Evolutionary conservation across 2,888 invertebrate genomes (phyloP).

Genomic region (Furcula furcula): DNA sequence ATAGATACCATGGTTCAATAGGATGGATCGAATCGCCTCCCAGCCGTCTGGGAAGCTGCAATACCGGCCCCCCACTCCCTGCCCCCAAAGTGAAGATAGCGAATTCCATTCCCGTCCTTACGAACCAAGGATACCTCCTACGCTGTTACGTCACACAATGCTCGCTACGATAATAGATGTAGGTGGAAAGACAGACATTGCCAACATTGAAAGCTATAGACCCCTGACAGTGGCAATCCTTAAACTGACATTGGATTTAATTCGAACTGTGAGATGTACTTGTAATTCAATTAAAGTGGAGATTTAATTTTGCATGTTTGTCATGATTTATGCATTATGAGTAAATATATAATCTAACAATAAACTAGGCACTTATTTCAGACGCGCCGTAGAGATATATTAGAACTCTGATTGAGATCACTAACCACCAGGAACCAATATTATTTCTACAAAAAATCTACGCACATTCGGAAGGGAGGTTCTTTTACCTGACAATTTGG

Average conservation of each 20-base stretch:
- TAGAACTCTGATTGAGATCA: not conserved
- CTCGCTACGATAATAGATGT: slow-evolving; percentile 25
- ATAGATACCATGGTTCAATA: slow-evolving; percentile 32
- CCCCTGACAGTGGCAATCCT: slow-evolving; percentile 8
- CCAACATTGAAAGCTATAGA: slow-evolving; percentile 19
- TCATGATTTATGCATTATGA: too few species aligned
- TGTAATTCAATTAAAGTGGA: too few species aligned
- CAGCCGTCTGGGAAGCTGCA: slow-evolving; percentile 46
- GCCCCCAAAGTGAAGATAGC: slow-evolving; percentile 27
- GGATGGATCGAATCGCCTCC: slow-evolving; percentile 39
- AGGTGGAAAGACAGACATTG: slow-evolving; percentile 14
- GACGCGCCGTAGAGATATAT: too few species aligned
- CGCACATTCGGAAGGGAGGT: slow-evolving; percentile 18
- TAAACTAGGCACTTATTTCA: too few species aligned
- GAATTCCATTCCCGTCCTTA: slow-evolving; percentile 38
- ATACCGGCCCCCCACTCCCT: slow-evolving; percentile 24
- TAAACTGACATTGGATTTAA: slow-evolving; percentile 4
- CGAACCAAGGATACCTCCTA: slow-evolving; percentile 26
- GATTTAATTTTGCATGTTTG: too few species aligned
- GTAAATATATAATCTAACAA: too few species aligned
- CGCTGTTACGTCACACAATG: slow-evolving; percentile 32
- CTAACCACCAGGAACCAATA: not conserved
- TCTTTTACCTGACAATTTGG: slow-evolving; percentile 39
- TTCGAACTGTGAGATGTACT: not conserved
- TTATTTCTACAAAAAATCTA: slow-evolving; percentile 6